Evolutionary conservation across 2,888 invertebrate genomes (phyloP).

Genomic region (Temnothorax rugatulus): DNA sequence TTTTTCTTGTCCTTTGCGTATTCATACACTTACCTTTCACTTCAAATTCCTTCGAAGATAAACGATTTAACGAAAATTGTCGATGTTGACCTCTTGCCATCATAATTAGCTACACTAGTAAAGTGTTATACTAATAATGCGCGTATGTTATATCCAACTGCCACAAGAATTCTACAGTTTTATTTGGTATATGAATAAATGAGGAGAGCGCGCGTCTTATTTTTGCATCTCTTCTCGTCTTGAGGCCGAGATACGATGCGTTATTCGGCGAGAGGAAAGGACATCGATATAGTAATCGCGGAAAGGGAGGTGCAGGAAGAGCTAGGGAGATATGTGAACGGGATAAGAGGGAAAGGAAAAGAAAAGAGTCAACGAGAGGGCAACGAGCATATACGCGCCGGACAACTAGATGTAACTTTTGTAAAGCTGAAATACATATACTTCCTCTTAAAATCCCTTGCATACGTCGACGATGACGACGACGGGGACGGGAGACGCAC

Average conservation of each 20-base stretch:
- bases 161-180: neutral
- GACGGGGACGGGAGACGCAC: neutral
- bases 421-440: conserved; percentile 76
- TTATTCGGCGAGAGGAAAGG: conserved; percentile 23
- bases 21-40: neutral
- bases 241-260: neutral
- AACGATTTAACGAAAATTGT: neutral
- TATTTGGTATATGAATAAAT: neutral
- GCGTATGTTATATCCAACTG: neutral
- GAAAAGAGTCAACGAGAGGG: conserved; percentile 23
- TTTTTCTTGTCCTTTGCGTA: neutral
- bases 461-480: conserved; percentile 74
- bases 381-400: conserved; percentile 52
- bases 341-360: conserved; percentile 12
- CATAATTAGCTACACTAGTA: neutral
- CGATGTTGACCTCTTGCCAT: neutral
- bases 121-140: neutral
- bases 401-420: conserved; percentile 80
- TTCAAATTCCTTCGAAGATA: neutral
- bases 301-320: conserved; percentile 2
- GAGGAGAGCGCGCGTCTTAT: neutral
- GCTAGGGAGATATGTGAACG: neutral
- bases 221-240: neutral
- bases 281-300: neutral
- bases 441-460: conserved; percentile 82